Evolutionary conservation across 2,888 invertebrate species (phyloP), one percentile per base, ranked within the genome.

Genomic region (Drosophila affinis): DNA sequence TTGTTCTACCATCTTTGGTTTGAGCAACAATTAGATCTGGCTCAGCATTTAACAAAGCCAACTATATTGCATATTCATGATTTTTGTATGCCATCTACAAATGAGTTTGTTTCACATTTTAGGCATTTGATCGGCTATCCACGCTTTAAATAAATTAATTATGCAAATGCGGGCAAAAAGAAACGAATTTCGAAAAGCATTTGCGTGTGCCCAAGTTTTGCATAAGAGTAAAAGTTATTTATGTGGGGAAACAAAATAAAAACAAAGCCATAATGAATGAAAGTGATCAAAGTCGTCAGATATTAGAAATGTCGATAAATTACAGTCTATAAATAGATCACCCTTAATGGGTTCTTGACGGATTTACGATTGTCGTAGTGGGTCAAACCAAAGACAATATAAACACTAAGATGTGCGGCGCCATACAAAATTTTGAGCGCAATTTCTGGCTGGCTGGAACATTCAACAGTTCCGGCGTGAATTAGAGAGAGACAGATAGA

Each of bases 191-290:
- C 78, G 62, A 83, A 86, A 78, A 62, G 49, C 14, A 79, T 83
- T 83, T 69, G 69, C 87, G 86, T 86, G 7, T 9, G 44, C 54
- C 80, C 68, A 76, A 46, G 53, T 47, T 62, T 76, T 70, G 63
- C 75, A 70, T 80, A 85, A 85, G 72, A 85, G 85, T 87, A 85
- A 85, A 85, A 85, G 85, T 85, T 87, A 85, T 85, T 79, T 78
- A 82, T 75, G 75, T 60, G 71, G 56, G 53, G 65, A 62, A 60
- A 51, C 24, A 49, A 1, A 18, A 18, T 18, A 56, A 39, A 55
- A 55, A 48, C 51, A 52, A 3, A 47, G 14, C 48, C 3, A 39
- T 14, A 34, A n/a, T n/a, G 18, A 24, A 34, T 1, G 9, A 48
- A 10, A 29, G 58, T 49, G 9, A 56, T 48, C 47, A 61, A 47